Base-by-base conservation (phyloP, 2,797 vertebrate species). In the Sciaenops ocellatus region DNA sequence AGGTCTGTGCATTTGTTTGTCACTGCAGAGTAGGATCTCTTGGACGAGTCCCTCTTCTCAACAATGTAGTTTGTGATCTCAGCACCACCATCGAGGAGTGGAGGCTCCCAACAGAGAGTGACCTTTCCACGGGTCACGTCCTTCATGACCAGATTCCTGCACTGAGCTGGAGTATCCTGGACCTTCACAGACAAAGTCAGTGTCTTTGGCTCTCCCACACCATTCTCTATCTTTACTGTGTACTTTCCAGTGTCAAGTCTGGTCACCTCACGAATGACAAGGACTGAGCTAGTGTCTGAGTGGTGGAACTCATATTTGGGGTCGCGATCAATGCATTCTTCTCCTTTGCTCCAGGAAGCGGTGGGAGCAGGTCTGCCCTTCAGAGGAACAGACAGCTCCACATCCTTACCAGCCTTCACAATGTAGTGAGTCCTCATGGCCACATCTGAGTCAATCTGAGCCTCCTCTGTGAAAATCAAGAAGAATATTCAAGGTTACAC, bases 11-110 rank as follows among this genome's bases (percentile, higher is more conserved):
- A 99, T 90, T 98, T 98, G 81, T 90, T 97, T 89, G 97, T 96
- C 84, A 99, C 96, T 28, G 93, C 87, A 84, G 97, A 97, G 93
- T 95, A 99, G 9, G 96, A 96, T 87, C 98, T 97, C 92, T 99
- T 99, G 28, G 97, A 97, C 57, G 98, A 97, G 89, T 99, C 98
- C 91, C 96, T 96, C 92, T 98, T 99, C 90, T 98, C 97, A 87
- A 99, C 92, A 71, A 99, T 89, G 68, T 98, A 99, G 89, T 99
- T 99, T 73, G 96, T 97, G 88, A 99, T 94, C 92, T 98, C 97
- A 87, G 97, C 96, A 69, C 98, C 98, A 22, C 98, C 98, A 24
- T 99, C 97, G 10, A 97, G 95, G 48, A 98, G 96, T 57, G 98
- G 98, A 69, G 96, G 94, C 30, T 99, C 97, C 98, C 98, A 99